Evolutionary conservation across 2,797 vertebrate genomes (phyloP).

Genomic region (Scarus forsteni): DNA sequence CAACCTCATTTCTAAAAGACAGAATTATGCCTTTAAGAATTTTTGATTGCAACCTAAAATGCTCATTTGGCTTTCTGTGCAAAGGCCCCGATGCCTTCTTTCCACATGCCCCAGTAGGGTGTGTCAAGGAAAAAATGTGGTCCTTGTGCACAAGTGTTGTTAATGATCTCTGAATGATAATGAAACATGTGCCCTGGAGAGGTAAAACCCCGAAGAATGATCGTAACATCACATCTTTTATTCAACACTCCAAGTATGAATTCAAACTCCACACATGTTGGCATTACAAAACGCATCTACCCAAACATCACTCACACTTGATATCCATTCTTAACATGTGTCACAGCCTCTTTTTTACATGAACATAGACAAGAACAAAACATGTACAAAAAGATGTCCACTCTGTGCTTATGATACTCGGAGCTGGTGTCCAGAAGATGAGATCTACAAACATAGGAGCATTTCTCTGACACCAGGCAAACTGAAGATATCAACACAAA

Average conservation of each 20-base stretch:
- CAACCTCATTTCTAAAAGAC: no score
- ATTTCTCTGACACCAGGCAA: background rate
- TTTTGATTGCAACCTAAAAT: no score
- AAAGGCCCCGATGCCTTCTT: no score
- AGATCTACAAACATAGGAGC: slow-evolving; percentile 12
- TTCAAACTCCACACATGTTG: slow-evolving; percentile 22
- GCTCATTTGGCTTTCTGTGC: no score
- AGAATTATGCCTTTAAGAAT: no score
- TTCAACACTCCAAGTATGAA: slow-evolving; percentile 45
- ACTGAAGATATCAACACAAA: background rate
- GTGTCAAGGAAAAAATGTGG: no score
- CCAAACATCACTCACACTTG: slow-evolving; percentile 16
- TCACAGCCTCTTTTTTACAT: background rate
- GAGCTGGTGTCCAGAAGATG: slow-evolving; percentile 26
- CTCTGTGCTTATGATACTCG: slow-evolving; percentile 15
- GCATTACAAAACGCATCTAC: slow-evolving; percentile 13
- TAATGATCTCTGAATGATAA: no score
- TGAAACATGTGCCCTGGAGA: background rate
- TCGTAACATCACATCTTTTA: slow-evolving; percentile 46
- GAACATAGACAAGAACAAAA: slow-evolving; percentile 16
- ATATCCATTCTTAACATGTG: background rate
- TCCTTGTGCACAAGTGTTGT: no score
- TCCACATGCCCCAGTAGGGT: no score
- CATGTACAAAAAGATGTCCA: slow-evolving; percentile 11
- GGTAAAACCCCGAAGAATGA: background rate